These are phyloP conservation scores for Enteromius anoplus DNA, from an alignment of 2,797 vertebrate species.

Conservation along the genomic window DNA sequence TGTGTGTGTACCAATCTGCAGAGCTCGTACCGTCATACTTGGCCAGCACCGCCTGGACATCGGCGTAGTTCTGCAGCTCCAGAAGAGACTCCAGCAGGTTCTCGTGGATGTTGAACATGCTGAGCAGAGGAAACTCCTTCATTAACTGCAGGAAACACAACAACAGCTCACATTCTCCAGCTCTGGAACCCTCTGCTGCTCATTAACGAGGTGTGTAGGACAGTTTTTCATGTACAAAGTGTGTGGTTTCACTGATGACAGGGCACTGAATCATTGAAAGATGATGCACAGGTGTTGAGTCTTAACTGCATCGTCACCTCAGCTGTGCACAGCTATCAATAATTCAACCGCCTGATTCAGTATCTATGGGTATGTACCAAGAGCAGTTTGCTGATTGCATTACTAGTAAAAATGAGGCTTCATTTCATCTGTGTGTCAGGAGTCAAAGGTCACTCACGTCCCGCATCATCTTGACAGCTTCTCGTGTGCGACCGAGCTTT, in stretches of 20 bases:
- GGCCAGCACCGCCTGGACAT: conserved; percentile 97
- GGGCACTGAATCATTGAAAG: background rate
- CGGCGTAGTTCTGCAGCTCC: conserved; percentile 96
- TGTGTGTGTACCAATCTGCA: background rate
- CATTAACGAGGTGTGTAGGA: background rate
- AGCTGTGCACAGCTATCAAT: background rate
- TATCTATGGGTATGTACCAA: background rate
- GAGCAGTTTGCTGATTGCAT: no score
- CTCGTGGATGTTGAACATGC: conserved; percentile 99
- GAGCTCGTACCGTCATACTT: conserved; percentile 92
- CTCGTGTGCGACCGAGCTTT: conserved; percentile 94
- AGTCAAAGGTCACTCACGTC: conserved; percentile 83
- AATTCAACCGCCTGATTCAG: background rate
- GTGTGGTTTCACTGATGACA: background rate
- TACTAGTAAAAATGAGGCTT: background rate
- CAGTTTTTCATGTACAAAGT: background rate
- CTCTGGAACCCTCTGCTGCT: conserved; percentile 7
- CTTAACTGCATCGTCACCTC: background rate
- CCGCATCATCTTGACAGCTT: conserved; percentile 99
- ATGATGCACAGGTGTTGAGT: background rate
- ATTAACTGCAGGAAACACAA: conserved; percentile 91
- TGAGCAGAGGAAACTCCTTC: conserved; percentile 99
- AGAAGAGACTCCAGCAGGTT: conserved; percentile 97
- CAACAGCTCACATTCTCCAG: conserved; percentile 51
- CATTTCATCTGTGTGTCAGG: background rate